Evolutionary conservation across 2,797 vertebrate genomes (phyloP), one percentile per base, ranked within the genome.

Genomic region (Cebuella pygmaea): DNA sequence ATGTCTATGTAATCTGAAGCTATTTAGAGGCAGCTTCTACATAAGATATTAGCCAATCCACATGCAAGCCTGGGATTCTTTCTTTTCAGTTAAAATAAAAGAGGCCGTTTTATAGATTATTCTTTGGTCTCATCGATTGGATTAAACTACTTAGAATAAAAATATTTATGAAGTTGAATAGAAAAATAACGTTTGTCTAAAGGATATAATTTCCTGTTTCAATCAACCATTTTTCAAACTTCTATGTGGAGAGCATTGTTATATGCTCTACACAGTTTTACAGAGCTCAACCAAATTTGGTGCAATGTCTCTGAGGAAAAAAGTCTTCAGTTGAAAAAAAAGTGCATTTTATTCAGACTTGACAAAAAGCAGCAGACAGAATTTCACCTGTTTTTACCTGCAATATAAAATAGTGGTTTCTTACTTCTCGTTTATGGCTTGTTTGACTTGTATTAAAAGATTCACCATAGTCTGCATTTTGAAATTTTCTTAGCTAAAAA

Each of bases 401-500:
- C 7, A 78, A 19, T 24, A 74, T 30, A 83, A 86, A 85, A 30
- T 5, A 81, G 44, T 36, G n/a, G 13, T 80, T 90, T 90, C 59
- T 67, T 59, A 33, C 76, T 94, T 93, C 64, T 78, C 90, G 39
- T 20, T 44, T 76, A 57, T 81, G 50, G 22, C 22, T 83, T 93
- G 14, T 57, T 78, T 89, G 52, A 48, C 86, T 87, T 96, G 4
- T 36, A 36, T 12, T 83, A 48, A 86, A 82, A 74, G 14, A 92
- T 88, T 81, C 95, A 94, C 78, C 59, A 2, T 8, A 72, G 57
- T 41, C 55, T 48, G 93, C 59, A 61, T 92, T 93, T 75, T 91
- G 39, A 92, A 93, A 85, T 89, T 57, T 52, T 82, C 83, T 52
- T 79, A 20, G 8, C 83, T 70, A 79, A 95, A 89, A 94, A 61